These are phyloP conservation scores for Bombus difficillimus DNA, from an alignment of 1,140 invertebrate genomes.

Conservation along the genomic window DNA sequence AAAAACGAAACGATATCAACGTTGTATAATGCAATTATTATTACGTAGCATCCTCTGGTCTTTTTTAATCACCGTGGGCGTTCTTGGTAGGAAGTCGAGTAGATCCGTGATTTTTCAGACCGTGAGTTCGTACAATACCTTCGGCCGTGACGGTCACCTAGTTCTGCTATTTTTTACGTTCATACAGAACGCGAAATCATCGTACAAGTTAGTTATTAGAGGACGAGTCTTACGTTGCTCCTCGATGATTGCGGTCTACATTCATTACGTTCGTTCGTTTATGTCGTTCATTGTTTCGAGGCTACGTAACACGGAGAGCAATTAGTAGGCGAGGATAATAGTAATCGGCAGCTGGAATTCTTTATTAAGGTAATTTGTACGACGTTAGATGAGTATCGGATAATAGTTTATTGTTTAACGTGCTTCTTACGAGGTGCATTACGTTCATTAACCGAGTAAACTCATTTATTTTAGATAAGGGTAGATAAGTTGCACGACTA, in stretches of 20 bases:
- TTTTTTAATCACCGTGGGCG: conserved; percentile 59
- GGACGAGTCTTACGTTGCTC: background rate
- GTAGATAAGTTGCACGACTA: background rate
- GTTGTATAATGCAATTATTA: conserved; percentile 67
- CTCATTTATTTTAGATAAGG: background rate
- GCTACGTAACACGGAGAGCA: conserved; percentile 19
- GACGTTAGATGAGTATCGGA: background rate
- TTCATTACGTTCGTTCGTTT: conserved; percentile 22
- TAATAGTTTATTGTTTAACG: background rate
- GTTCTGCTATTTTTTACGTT: background rate
- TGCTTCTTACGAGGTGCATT: background rate
- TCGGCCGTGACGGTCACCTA: conserved; percentile 51
- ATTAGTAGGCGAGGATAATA: background rate
- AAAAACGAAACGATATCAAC: conserved; percentile 32
- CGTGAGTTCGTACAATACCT: conserved; percentile 36
- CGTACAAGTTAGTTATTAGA: background rate
- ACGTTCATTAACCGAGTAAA: background rate
- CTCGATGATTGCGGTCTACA: background rate
- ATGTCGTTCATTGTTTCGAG: conserved; percentile 19
- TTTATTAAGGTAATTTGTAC: conserved; percentile 26
- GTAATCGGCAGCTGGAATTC: conserved; percentile 8
- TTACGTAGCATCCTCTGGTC: conserved; percentile 56
- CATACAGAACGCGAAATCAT: background rate
- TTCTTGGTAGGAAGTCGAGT: conserved; percentile 53
- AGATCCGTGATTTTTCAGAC: conserved; percentile 35